A percentile compares a stretch with the other conserved stretches of the same genome.
Evolutionary conservation across 2,888 invertebrate genomes (phyloP).

Genomic region (Cremastinae sp.): DNA sequence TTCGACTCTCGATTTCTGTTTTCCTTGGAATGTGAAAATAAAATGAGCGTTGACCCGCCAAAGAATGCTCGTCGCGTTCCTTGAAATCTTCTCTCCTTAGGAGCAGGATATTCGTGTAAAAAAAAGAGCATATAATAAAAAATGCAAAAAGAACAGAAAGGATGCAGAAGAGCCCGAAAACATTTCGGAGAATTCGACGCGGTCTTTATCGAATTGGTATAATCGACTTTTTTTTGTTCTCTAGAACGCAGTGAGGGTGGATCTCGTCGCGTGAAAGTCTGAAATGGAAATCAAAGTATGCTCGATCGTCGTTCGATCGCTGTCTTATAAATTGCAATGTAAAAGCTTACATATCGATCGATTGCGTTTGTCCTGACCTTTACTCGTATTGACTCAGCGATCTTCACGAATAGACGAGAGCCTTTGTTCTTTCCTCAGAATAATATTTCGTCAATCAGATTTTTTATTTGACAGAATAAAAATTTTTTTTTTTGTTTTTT

Average conservation of each 20-base stretch:
- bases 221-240: slow-evolving; percentile 23
- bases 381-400: slow-evolving; percentile 26
- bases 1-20: not conserved
- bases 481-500: too few relatives aligned
- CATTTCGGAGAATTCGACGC: slow-evolving; percentile 7
- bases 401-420: slow-evolving; percentile 22
- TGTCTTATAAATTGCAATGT: slow-evolving; percentile 17
- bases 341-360: slow-evolving; percentile 45
- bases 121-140: slow-evolving; percentile 8
- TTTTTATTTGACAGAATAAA: too few relatives aligned
- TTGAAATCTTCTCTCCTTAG: slow-evolving; percentile 32
- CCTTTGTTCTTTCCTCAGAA: slow-evolving; percentile 2
- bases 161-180: slow-evolving; percentile 12
- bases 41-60: slow-evolving; percentile 26
- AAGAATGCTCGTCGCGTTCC: slow-evolving; percentile 47
- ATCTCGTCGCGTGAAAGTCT: slow-evolving; percentile 49
- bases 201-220: slow-evolving; percentile 23
- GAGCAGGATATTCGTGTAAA: slow-evolving; percentile 7
- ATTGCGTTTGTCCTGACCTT: slow-evolving; percentile 56
- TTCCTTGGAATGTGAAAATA: slow-evolving; percentile 5
- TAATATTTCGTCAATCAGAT: too few relatives aligned
- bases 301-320: slow-evolving; percentile 22
- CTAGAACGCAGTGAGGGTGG: not conserved
- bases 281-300: slow-evolving; percentile 25
- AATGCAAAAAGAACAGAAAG: slow-evolving; percentile 33